phyloP scores from a whole-genome alignment of 2,888 invertebrate species.

The Plebejus argus region DNA sequence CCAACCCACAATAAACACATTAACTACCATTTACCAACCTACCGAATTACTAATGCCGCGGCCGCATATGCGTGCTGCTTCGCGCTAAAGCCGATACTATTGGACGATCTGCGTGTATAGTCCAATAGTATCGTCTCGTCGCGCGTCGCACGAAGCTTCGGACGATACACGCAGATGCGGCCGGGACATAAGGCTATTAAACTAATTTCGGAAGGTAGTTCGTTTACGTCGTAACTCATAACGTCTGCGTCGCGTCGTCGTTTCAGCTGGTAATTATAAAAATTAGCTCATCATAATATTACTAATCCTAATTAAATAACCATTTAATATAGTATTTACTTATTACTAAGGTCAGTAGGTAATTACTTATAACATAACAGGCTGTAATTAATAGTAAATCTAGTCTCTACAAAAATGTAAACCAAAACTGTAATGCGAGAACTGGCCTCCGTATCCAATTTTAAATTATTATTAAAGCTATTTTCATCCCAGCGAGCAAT shows the following conservation, averaged over 20 bases:
- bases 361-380: too few species aligned
- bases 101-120: too few species aligned
- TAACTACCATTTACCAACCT: neutral
- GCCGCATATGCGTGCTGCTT: too few species aligned
- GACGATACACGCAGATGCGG: too few species aligned
- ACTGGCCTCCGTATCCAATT: neutral
- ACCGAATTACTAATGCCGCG: neutral
- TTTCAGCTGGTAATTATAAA: conserved; percentile 3
- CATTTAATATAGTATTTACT: too few species aligned
- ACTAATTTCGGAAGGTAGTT: neutral
- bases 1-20: neutral
- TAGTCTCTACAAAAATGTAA: neutral
- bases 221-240: neutral
- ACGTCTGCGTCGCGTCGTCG: neutral
- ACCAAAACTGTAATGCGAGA: neutral
- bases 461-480: neutral
- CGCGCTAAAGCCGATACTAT: too few species aligned
- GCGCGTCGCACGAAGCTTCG: too few species aligned
- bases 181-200: too few species aligned
- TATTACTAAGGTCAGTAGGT: too few species aligned
- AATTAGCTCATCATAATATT: neutral
- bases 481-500: conserved; percentile 6
- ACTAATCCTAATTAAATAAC: neutral
- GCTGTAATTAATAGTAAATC: too few species aligned
- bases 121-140: too few species aligned